Evolutionary conservation across 2,797 vertebrate species (phyloP), one percentile per base, ranked within the genome.

Genomic region (Cossypha dichroa): DNA sequence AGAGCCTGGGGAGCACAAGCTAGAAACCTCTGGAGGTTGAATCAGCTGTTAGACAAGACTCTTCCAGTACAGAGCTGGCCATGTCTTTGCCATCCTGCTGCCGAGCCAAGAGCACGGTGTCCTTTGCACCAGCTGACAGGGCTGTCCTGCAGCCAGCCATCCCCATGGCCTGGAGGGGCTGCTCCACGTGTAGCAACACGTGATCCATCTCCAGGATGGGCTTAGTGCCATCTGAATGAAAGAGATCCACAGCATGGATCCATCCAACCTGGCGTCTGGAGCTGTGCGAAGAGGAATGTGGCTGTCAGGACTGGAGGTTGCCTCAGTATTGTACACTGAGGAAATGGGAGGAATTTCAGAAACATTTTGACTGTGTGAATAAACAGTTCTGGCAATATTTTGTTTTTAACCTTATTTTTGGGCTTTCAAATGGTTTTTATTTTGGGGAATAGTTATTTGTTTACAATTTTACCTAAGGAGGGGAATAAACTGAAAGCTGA

Each of bases 91-190:
- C 20, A 2, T 25, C 2, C 0, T 2, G 0, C 6, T 48, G 43
- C 8, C 7, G 2, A 40, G 54, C 45, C 31, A 10, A 8, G 72
- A 64, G 72, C 58, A 5, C 0, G 0, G 41, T 25, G 43, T 34
- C 26, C 55, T 43, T 56, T 2, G 0, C 1, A 1, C 1, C 0
- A 1, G 31, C 33, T 15, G 40, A 7, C 7, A 2, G 33, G 11
- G 20, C 51, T 20, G 10, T 25, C 25, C 25, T 54, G 43, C 45
- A 62, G 11, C n/a, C n/a, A 25, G 62, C 48, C 33, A 58, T 46
- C 69, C 15, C 58, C 4, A 0, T 15, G 52, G 45, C 76, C 60
- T 25, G 23, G 36, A 49, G 64, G 40, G 23, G 12, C 72, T 90
- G 74, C 56, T 70, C 31, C 26, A 0, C 3, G 21, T 16, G 49